A percentile compares a stretch with the other conserved stretches of the same genome.
phyloP scores from a whole-genome alignment of 2,888 invertebrate genomes.

The Protophormia terraenovae region DNA sequence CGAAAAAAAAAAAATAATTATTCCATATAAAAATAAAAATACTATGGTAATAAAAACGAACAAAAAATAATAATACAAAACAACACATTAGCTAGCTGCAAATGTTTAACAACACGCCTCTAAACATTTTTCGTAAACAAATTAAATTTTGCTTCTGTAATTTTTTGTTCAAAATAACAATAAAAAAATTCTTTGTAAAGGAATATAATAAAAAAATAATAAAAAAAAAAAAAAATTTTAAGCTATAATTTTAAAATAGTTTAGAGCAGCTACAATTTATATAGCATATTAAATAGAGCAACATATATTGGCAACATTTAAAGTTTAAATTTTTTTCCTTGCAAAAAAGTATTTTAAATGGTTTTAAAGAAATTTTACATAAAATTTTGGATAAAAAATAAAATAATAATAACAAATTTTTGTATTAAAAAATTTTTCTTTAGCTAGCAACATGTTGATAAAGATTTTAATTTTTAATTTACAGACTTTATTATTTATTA shows the following conservation, averaged over 20 bases:
- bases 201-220: conserved; percentile 6
- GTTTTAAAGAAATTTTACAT: too few relatives aligned
- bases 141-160: conserved; percentile 22
- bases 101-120: conserved; percentile 54
- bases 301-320: too few relatives aligned
- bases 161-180: too few relatives aligned
- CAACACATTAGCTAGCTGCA: conserved; percentile 33
- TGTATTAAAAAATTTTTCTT: too few relatives aligned
- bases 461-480: too few relatives aligned
- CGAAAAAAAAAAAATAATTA: not conserved
- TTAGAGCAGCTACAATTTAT: not conserved
- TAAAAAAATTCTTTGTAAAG: conserved; percentile 4
- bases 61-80: conserved; percentile 5
- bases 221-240: not conserved
- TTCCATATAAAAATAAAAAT: conserved; percentile 3
- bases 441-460: too few relatives aligned
- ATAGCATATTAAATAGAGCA: too few relatives aligned
- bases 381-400: too few relatives aligned
- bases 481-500: too few relatives aligned
- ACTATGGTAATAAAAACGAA: conserved; percentile 48
- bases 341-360: too few relatives aligned
- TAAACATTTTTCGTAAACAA: conserved; percentile 18
- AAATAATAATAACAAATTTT: too few relatives aligned
- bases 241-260: not conserved
- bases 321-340: too few relatives aligned